Base-by-base conservation (phyloP, 2,113 vertebrate species). In the Halichoeres trimaculatus region DNA sequence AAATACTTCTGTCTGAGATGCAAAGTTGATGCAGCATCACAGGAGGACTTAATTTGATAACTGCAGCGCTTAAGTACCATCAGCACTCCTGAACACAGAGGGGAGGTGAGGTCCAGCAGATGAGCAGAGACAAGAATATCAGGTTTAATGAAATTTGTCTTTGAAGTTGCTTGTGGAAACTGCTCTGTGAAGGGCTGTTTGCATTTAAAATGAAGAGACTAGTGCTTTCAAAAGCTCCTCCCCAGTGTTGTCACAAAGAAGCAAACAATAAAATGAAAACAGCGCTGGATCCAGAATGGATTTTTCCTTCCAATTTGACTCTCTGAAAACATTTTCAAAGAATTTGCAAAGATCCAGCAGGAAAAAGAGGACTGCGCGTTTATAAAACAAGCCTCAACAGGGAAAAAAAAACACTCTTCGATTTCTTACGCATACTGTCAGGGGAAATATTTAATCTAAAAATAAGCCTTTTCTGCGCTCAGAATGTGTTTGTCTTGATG, bases 371-470 rank as follows among this genome's bases (percentile, higher is more conserved):
- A 35, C 51, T 55, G 53, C 10, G 23, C 34, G 8, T 23, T 43
- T 75, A 69, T 30, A 51, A 83, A 80, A 86, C n/a, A 78, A 78
- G 56, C 65, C 61, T 58, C 67, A 79, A 61, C 40, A 74, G 58
- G 60, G 22, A 76, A 64, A 22, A 79, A 68, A 83, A 60, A 38
- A 66, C 69, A 77, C 47, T 22, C 81, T 66, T 64, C 24, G 59
- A 48, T 52, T 71, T 74, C 57, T 40, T 58, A 65, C 59, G 54
- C 65, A n/a, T 66, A 71, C 47, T 38, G 24, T 48, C 20, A 50
- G 71, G 55, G 34, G n/a, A 40, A 53, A 78, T 71, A 60, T 55
- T 56, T 26, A 16, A 66, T 65, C 35, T 51, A 55, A 65, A 85
- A 81, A 69, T 48, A 34, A n/a, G 51, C 60, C 7, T 47, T 47